Evolutionary conservation across 2,113 vertebrate genomes (phyloP).

Genomic region (Coracopsis vasa): DNA sequence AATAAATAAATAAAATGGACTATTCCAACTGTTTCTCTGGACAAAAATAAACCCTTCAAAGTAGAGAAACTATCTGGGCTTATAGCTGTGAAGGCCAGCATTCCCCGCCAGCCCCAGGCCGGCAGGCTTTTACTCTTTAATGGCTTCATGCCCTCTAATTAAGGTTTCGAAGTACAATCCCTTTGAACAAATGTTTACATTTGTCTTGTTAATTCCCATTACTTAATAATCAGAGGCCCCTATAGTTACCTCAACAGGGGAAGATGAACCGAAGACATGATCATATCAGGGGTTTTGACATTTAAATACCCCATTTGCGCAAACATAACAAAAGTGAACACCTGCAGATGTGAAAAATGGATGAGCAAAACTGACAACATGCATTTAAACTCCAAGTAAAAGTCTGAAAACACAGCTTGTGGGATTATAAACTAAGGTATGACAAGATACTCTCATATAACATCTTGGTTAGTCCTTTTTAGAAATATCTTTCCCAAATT

Average conservation of each 20-base stretch:
- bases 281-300: background rate
- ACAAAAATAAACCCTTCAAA: background rate
- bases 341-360: background rate
- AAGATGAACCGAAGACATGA: background rate
- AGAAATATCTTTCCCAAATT: background rate
- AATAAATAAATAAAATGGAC: background rate
- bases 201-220: constrained; percentile 52
- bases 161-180: constrained; percentile 14
- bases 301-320: background rate
- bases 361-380: background rate
- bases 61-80: background rate
- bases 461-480: background rate
- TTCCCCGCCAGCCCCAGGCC: background rate
- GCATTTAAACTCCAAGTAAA: background rate
- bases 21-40: background rate
- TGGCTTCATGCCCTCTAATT: constrained; percentile 56
- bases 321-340: background rate
- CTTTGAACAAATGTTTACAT: constrained; percentile 66
- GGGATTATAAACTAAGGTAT: background rate
- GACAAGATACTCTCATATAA: background rate
- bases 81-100: background rate
- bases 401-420: background rate
- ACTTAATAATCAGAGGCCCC: constrained; percentile 14
- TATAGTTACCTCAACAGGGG: background rate
- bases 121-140: constrained; percentile 37